Evolutionary conservation across 1,140 invertebrate genomes (phyloP).

Genomic region (Ceratina japonica): DNA sequence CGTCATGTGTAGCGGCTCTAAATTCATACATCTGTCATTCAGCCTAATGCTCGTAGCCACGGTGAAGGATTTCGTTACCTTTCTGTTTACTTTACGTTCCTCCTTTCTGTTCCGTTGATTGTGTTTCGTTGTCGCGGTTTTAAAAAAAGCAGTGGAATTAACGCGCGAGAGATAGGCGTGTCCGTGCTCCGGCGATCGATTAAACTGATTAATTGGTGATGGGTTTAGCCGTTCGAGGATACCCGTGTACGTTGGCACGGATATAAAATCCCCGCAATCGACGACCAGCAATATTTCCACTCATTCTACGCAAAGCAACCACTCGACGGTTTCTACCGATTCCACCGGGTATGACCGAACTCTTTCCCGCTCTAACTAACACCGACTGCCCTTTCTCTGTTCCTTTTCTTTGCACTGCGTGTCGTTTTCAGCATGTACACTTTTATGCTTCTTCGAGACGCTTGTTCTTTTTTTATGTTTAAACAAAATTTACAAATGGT

Average conservation of each 20-base stretch:
- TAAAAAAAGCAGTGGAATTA: background rate
- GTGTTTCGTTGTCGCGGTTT: background rate
- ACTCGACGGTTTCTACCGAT: conserved; percentile 79
- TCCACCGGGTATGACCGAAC: conserved; percentile 78
- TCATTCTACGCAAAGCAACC: conserved; percentile 78
- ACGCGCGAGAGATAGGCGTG: background rate
- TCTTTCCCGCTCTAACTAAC: conserved; percentile 53
- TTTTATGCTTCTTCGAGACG: background rate
- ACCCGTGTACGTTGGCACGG: conserved; percentile 78
- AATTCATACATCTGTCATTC: conserved; percentile 2
- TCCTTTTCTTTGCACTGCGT: conserved; percentile 6
- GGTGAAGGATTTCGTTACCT: conserved; percentile 3
- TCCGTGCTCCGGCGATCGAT: background rate
- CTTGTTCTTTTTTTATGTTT: background rate
- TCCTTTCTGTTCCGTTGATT: background rate
- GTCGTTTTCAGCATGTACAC: background rate
- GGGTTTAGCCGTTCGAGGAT: conserved; percentile 80
- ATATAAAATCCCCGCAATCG: conserved; percentile 78
- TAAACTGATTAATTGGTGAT: conserved; percentile 65
- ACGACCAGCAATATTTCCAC: conserved; percentile 79
- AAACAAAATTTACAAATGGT: no score
- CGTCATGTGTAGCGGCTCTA: conserved; percentile 1
- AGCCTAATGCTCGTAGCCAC: conserved; percentile 10
- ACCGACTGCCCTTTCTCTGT: conserved; percentile 8
- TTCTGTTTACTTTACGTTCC: background rate